A percentile compares a stretch with the other conserved stretches of the same genome.
Conservation (phyloP, 2,113 vertebrate genomes). For the Seriola aureovittata region DNA sequence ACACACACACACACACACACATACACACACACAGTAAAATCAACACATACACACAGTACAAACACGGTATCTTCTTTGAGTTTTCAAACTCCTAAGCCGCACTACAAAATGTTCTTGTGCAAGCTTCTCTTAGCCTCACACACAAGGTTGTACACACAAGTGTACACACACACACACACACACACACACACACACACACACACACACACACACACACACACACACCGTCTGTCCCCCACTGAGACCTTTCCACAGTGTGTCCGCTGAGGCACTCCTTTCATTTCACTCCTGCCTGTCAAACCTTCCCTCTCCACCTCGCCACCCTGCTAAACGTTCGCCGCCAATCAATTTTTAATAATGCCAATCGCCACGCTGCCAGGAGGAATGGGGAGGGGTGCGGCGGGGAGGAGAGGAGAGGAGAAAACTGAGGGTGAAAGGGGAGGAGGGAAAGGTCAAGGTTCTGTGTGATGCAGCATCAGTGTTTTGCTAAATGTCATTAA, state of each 20-base stretch:
- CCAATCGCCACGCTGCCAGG: constrained; percentile 82
- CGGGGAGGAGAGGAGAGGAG: constrained; percentile 3
- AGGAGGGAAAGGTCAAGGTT: constrained; percentile 70
- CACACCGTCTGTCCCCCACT: constrained; percentile 47
- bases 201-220: constrained; percentile 25
- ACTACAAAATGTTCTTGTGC: constrained; percentile 29
- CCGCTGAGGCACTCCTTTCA: constrained; percentile 76
- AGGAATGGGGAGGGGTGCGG: constrained; percentile 43
- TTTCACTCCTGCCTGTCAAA: constrained; percentile 82
- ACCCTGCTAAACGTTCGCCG: constrained; percentile 80
- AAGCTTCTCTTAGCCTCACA: constrained; percentile 13
- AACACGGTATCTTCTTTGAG: not conserved
- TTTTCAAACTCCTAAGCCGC: constrained; percentile 26
- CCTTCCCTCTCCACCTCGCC: constrained; percentile 77
- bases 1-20: constrained; percentile 2
- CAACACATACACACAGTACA: not conserved
- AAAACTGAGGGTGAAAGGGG: constrained; percentile 35
- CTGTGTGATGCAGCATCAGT: constrained; percentile 72
- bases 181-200: constrained; percentile 38
- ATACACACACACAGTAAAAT: not conserved
- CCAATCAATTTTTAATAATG: constrained; percentile 89
- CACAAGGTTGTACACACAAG: not conserved
- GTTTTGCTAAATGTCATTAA: constrained; percentile 79
- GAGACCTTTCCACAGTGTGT: constrained; percentile 76
- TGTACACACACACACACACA: not conserved